Percentiles rank a stretch among this genome's conserved stretches.
Evolutionary conservation across 2,113 vertebrate species (phyloP).

Genomic region (Osmerus mordax): DNA sequence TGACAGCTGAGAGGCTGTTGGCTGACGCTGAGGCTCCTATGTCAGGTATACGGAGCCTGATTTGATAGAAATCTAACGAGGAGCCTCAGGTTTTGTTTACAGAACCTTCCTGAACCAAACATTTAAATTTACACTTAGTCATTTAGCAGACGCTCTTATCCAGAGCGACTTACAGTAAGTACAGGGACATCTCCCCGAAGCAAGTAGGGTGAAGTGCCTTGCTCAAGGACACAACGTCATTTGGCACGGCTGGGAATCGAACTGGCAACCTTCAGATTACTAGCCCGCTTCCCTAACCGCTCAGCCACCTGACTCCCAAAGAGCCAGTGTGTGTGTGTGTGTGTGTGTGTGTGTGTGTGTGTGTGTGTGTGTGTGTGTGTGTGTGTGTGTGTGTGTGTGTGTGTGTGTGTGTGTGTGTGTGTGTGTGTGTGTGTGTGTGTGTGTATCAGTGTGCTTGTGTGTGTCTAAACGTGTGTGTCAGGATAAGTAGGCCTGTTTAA

Average conservation of each 20-base stretch:
- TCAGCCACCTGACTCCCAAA: no score
- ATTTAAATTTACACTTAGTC: no score
- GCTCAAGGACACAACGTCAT: no score
- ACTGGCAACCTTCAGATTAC: no score
- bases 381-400: not conserved
- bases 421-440: constrained; percentile 2
- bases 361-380: not conserved
- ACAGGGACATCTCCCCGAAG: no score
- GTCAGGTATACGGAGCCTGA: constrained; percentile 10
- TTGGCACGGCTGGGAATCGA: no score
- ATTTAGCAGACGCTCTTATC: no score
- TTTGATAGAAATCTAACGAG: constrained; percentile 29
- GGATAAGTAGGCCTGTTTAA: not conserved
- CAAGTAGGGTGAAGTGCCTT: no score
- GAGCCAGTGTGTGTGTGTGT: not conserved
- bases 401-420: not conserved
- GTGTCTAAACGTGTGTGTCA: not conserved
- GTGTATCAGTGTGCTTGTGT: not conserved
- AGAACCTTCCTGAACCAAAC: constrained; percentile 54
- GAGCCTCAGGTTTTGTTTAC: constrained; percentile 54
- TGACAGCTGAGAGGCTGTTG: constrained; percentile 75
- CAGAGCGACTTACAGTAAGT: no score
- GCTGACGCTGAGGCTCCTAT: constrained; percentile 57
- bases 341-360: not conserved
- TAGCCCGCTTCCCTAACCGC: no score